These are phyloP conservation scores for Ibycter americanus DNA, from an alignment of 2,797 vertebrate genomes.

Conservation along the genomic window DNA sequence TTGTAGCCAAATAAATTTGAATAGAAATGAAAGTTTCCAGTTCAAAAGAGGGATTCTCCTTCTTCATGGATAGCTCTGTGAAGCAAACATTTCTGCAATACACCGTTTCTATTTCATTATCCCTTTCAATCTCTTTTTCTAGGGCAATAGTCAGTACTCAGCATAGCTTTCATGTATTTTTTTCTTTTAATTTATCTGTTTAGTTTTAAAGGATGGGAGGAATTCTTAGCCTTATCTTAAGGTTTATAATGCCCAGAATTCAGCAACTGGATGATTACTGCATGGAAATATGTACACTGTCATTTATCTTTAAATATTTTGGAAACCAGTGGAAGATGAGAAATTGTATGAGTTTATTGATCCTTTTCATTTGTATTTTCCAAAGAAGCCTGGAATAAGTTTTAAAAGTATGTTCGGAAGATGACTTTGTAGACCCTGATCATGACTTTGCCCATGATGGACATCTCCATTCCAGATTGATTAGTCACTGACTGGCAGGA, in stretches of 20 bases:
- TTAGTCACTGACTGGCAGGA: fast-evolving
- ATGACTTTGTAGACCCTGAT: not conserved
- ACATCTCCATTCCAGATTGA: not conserved
- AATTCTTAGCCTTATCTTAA: not conserved
- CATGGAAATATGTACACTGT: not conserved
- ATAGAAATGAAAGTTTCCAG: not conserved
- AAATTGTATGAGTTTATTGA: not conserved
- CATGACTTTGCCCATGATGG: not conserved
- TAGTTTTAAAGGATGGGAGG: not conserved
- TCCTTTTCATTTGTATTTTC: not conserved
- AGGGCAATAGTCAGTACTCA: not conserved
- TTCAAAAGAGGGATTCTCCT: not conserved
- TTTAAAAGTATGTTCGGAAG: not conserved
- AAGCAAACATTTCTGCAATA: not conserved
- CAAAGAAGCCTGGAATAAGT: not conserved
- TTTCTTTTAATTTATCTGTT: not conserved
- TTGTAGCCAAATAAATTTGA: not conserved
- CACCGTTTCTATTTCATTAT: not conserved
- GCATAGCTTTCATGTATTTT: not conserved
- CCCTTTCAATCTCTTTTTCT: not conserved
- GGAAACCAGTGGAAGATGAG: not conserved
- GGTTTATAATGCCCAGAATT: not conserved
- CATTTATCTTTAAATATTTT: not conserved
- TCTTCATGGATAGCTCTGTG: not conserved
- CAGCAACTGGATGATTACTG: not conserved